Conservation (phyloP, 2,113 vertebrate species). For the Zosterops pallidus region DNA sequence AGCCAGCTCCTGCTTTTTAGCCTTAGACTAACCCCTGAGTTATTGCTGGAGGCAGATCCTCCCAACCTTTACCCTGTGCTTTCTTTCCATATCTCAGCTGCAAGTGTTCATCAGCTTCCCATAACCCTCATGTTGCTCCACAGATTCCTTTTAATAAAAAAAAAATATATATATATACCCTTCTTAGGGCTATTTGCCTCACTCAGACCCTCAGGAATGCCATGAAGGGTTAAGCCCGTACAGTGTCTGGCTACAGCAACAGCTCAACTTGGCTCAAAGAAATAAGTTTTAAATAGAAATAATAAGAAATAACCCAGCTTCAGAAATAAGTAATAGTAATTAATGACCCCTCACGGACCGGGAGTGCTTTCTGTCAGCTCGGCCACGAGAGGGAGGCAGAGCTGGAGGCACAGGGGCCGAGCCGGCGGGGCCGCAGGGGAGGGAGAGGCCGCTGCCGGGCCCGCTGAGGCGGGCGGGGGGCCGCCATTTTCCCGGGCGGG, state of each 20-base stretch:
- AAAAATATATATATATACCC: too few species aligned
- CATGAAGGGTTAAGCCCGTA: rapidly evolving
- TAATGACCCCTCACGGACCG: rapidly evolving
- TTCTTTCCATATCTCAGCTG: neutral
- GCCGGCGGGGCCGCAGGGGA: rapidly evolving
- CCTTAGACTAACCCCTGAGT: too few species aligned
- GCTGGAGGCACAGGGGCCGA: rapidly evolving
- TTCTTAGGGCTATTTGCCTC: neutral
- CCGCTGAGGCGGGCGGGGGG: rapidly evolving
- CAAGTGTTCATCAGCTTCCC: neutral
- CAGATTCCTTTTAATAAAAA: neutral
- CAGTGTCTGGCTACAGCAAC: rapidly evolving
- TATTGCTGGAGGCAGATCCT: neutral
- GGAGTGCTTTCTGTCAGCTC: neutral
- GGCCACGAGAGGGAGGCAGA: neutral
- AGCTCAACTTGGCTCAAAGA: rapidly evolving
- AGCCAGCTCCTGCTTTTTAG: neutral
- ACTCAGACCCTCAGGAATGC: neutral
- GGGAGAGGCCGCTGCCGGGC: rapidly evolving
- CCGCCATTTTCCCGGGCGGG: rapidly evolving
- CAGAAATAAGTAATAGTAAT: neutral
- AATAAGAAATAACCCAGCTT: neutral
- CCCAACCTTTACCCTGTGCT: too few species aligned
- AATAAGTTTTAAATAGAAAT: neutral
- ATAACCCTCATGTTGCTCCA: neutral